phyloP scores from a whole-genome alignment of 1,140 invertebrate genomes.

The Drosophila pectinifera region DNA sequence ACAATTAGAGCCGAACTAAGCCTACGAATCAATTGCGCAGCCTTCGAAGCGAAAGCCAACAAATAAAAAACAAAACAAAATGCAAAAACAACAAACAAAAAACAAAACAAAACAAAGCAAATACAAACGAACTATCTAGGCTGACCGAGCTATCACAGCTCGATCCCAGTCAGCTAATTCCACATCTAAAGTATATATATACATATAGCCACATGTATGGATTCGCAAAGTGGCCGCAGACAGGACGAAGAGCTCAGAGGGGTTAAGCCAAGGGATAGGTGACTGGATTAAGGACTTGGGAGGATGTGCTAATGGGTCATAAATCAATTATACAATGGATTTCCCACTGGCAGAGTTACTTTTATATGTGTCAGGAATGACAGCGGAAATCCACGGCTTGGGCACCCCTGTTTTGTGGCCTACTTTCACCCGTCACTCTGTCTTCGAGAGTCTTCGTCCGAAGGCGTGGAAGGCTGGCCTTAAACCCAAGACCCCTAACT shows the following conservation, averaged over 20 bases:
- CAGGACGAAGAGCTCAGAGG: constrained; percentile 15
- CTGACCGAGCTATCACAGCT: constrained; percentile 36
- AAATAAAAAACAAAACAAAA: constrained; percentile 3
- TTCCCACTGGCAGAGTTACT: neutral
- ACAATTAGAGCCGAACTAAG: constrained; percentile 53
- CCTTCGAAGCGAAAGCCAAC: constrained; percentile 59
- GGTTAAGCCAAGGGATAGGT: neutral
- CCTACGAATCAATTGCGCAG: constrained; percentile 61
- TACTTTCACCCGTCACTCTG: neutral
- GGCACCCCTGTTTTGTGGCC: neutral
- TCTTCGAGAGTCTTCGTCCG: too few relatives aligned
- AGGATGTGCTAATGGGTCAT: constrained; percentile 1
- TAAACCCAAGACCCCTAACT: neutral
- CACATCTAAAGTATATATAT: constrained; percentile 32
- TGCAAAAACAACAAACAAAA: neutral
- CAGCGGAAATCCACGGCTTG: too few relatives aligned
- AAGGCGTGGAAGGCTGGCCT: too few relatives aligned
- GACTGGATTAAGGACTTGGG: neutral
- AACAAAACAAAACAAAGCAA: neutral
- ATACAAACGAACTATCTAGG: constrained; percentile 9
- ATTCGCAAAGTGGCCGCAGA: constrained; percentile 13
- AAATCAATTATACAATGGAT: constrained; percentile 4
- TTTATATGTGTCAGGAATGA: neutral
- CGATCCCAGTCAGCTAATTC: constrained; percentile 54
- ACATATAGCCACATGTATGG: constrained; percentile 41